Evolutionary conservation across 1,140 invertebrate genomes (phyloP), one percentile per base, ranked within the genome.

Genomic region (Atopsyche davidsoni): DNA sequence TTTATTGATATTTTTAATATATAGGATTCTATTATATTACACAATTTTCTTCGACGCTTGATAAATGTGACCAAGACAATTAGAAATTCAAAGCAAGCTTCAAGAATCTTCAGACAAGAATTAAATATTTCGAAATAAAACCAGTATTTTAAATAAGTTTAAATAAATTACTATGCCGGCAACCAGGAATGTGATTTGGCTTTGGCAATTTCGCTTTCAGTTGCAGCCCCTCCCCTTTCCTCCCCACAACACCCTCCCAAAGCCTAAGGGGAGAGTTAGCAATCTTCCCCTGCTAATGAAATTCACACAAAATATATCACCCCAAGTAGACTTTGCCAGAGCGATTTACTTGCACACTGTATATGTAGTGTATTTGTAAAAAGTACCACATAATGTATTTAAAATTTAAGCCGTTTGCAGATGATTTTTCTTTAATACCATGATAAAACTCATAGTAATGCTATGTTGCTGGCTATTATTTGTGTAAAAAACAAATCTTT

Each of bases 221-320:
- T 46, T 47, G 45, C 38, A 46, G 23, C 23, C 43, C 25, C 31
- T 38, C 44, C 45, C 32, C 10, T 13, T 24, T 31, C 19, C 28
- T 21, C 36, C 41, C 11, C 38, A 18, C 34, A 47, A 47, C 42
- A 51, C 55, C 55, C 41, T 13, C 38, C 23, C 34, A 47, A 47
- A 47, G 55, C 55, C 55, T 39, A 42, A 34, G 51, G 55, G 51
- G 46, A 51, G 51, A 39, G 31, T 42, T 44, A 51, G 55, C 55
- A 57, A 57, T 57, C 53, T 57, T 53, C 55, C 51, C 51, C 35
- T 53, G 51, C 55, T 57, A 57, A 57, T 57, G 55, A 57, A 57
- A 57, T 57, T 53, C 51, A 53, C 50, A 46, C 47, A 57, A 57
- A 53, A 57, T 57, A 57, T 57, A 57, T 57, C 51, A 53, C 55